Evolutionary conservation across 2,113 vertebrate species (phyloP).

Genomic region (Catharus bicknelli): DNA sequence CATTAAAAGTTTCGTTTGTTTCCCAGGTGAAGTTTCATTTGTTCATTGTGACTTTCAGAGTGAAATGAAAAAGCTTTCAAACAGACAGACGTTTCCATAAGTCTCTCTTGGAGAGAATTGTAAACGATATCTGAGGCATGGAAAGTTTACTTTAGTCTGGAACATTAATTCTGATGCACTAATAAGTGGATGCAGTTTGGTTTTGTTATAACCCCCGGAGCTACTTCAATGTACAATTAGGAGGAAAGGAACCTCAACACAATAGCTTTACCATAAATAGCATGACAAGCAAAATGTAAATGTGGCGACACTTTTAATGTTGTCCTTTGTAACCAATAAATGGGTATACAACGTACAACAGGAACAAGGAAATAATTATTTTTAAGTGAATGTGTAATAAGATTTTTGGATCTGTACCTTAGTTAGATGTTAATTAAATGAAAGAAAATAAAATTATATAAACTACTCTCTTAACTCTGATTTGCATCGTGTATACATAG

Average conservation of each 20-base stretch:
- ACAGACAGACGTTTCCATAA: neutral
- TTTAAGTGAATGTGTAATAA: neutral
- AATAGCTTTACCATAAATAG: neutral
- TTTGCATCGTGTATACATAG: neutral
- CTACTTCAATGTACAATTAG: neutral
- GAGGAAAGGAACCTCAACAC: neutral
- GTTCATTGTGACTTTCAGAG: neutral
- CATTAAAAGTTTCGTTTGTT: neutral
- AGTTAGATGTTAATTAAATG: neutral
- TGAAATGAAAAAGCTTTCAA: neutral
- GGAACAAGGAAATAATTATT: neutral
- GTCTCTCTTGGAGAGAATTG: neutral
- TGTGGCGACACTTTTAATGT: neutral
- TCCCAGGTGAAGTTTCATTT: constrained; percentile 1
- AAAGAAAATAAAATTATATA: neutral
- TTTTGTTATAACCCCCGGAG: neutral
- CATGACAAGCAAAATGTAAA: neutral
- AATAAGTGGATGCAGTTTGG: neutral
- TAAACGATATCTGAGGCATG: neutral
- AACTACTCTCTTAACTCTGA: neutral
- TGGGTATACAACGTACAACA: neutral
- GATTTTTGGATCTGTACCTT: neutral
- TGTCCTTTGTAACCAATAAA: neutral
- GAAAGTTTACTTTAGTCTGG: constrained; percentile 21
- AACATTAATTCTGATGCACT: neutral